A percentile compares a stretch with the other conserved stretches of the same genome.
phyloP scores from a whole-genome alignment of 2,888 invertebrate genomes.

The Eulithis prunata region DNA sequence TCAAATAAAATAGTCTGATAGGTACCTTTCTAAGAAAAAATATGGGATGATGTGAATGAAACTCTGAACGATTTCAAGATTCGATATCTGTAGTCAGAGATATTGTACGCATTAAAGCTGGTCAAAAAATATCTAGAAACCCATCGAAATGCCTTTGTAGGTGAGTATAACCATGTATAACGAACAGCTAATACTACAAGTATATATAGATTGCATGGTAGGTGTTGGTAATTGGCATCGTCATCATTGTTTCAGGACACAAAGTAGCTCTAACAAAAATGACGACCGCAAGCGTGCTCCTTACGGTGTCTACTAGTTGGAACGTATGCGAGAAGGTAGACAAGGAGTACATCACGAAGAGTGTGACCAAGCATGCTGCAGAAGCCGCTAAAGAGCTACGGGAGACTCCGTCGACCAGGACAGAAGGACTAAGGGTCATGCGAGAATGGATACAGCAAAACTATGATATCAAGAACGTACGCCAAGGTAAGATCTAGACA shows the following conservation, averaged over 20 bases:
- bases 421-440: conserved; percentile 86
- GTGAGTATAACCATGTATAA: no score
- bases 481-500: conserved; percentile 78
- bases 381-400: conserved; percentile 88
- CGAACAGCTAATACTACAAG: no score
- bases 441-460: conserved; percentile 89
- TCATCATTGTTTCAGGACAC: conserved; percentile 12
- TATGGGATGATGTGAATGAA: no score
- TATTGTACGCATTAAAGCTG: no score
- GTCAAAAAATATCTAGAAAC: no score
- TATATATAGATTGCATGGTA: no score
- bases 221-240: neutral
- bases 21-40: no score
- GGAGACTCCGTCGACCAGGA: conserved; percentile 86
- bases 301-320: conserved; percentile 73
- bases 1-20: no score
- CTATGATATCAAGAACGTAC: conserved; percentile 87
- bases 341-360: conserved; percentile 56
- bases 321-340: conserved; percentile 65
- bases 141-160: no score
- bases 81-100: no score
- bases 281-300: conserved; percentile 73
- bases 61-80: no score
- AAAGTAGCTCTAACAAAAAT: conserved; percentile 49
- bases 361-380: conserved; percentile 56